Evolutionary conservation across 2,797 vertebrate species (phyloP), one percentile per base, ranked within the genome.

Genomic region (Myripristis murdjan): DNA sequence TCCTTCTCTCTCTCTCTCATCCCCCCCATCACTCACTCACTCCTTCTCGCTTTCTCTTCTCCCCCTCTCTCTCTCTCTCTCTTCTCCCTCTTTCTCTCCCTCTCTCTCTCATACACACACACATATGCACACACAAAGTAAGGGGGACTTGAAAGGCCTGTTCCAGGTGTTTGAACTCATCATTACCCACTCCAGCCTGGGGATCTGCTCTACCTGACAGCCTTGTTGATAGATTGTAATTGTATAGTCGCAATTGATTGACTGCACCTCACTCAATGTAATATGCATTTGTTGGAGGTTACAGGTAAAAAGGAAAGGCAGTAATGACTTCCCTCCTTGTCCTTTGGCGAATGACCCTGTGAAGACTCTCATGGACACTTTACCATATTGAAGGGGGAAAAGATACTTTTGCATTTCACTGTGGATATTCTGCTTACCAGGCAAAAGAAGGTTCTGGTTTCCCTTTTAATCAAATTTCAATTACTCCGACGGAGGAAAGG

Each of bases 401-500:
- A 58, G 64, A 86, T 77, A 84, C 76, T 86, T 92, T 83, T 87
- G 85, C 85, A 85, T 91, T 91, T 91, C 78, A 79, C 83, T 88
- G 69, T 81, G 66, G 67, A 82, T 90, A 87, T 92, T 93, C 79
- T 90, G 92, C 91, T 92, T 93, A 90, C 74, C 75, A 64, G 65
- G 90, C 90, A 90, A 85, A 93, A 92, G 77, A 88, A 58, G 64
- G 71, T 73, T 91, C 84, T 70, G 61, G 76, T 87, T 91, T 90
- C 80, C 85, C 83, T 93, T 93, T 93, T 91, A 93, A 95, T 94
- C 91, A 93, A 90, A 93, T 93, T 93, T 92, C 87, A 93, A 91
- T 92, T 92, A 93, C 91, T 93, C 86, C 80, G 84, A 82, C 51
- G 79, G 75, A 87, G 82, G 68, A 77, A 65, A 88, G 88, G 86